Evolutionary conservation across 2,888 invertebrate species (phyloP), one percentile per base, ranked within the genome.

Genomic region (Sesamia inferens): DNA sequence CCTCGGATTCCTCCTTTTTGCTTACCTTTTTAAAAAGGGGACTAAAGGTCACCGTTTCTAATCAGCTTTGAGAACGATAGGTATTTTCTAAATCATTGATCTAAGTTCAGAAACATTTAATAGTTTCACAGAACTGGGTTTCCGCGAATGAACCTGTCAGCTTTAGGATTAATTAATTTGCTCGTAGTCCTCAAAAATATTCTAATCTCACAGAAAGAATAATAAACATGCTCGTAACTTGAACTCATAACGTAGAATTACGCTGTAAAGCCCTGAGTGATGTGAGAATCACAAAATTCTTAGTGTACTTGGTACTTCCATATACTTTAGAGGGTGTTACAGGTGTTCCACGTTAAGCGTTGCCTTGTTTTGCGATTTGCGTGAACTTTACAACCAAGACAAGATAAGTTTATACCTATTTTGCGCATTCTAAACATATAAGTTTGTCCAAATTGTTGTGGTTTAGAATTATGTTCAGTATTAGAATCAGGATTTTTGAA

Each of bases 241-340:
- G 51, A 42, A 47, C 71, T 79, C 71, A 71, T 82, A 79, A 79
- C 59, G 13, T 68, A 68, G 55, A 75, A 82, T 75, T 54, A 71
- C 76, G 66, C 71, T 69, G 72, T 81, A 79, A 81, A 81, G 58
- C 48, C 69, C 55, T 31, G 62, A 68, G 61, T 63, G 64, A 70
- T 72, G 61, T 47, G n/a, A 16, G 65, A 55, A 82, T 72, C 67
- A 62, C 76, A 72, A 79, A 81, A 76, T 71, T 82, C 63, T 72
- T 55, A 76, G 62, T 68, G 16, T 57, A 61, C 39, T 58, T 63
- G 42, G 31, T 70, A 63, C 81, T 59, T 72, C 68, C 11, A 16
- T 76, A 64, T 59, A 67, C 63, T 69, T 64, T 59, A 67, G 78
- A 65, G 10, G 13, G 13, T 47, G 67, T 68, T 73, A 66, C 44